phyloP scores from a whole-genome alignment of 1,140 invertebrate genomes.

The Andrena cerasifolii region DNA sequence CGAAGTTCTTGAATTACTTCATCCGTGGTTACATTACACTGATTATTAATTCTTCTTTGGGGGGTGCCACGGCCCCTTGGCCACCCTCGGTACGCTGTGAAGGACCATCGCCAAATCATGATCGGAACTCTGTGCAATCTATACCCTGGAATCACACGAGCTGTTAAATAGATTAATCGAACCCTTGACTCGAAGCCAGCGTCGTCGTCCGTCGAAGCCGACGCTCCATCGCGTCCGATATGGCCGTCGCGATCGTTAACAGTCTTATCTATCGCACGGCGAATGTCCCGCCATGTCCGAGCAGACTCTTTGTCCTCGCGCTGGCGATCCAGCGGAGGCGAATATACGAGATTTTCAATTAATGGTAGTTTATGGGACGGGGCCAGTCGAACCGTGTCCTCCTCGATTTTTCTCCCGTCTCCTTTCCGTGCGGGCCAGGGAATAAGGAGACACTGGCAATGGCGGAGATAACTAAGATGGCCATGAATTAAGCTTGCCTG shows the following conservation, averaged over 20 bases:
- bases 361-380: conserved; percentile 66
- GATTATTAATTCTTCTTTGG: too few relatives aligned
- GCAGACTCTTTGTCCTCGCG: conserved; percentile 18
- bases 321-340: conserved; percentile 3
- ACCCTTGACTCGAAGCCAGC: too few relatives aligned
- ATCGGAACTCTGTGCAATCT: too few relatives aligned
- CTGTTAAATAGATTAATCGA: too few relatives aligned
- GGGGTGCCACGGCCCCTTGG: too few relatives aligned
- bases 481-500: conserved; percentile 61
- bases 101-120: too few relatives aligned
- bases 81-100: too few relatives aligned
- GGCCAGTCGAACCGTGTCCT: conserved; percentile 29
- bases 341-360: conserved; percentile 64
- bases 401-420: conserved; percentile 27
- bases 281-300: not conserved
- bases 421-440: conserved; percentile 48
- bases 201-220: not conserved
- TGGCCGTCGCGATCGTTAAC: conserved; percentile 6
- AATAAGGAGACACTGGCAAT: conserved; percentile 47
- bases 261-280: not conserved
- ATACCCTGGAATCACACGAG: too few relatives aligned
- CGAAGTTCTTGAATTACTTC: too few relatives aligned
- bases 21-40: too few relatives aligned
- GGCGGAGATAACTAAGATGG: conserved; percentile 60
- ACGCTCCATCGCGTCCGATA: not conserved